phyloP scores from a whole-genome alignment of 2,888 invertebrate genomes.

The Macropis europaea region DNA sequence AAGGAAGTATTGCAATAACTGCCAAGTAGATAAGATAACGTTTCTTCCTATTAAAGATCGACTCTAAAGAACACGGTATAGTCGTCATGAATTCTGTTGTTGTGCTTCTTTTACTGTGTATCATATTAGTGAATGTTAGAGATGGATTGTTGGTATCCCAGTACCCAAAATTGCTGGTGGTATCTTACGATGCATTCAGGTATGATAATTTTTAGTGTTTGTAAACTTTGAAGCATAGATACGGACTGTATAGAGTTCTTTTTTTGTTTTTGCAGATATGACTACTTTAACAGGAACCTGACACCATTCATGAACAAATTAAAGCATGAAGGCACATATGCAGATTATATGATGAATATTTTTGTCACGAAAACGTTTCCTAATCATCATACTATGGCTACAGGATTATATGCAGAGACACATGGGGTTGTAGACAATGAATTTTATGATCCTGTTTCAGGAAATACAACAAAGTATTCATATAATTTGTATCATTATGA shows the following conservation, averaged over 20 bases:
- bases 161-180: conserved; percentile 82
- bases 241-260: neutral
- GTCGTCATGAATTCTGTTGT: conserved; percentile 36
- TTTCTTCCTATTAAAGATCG: neutral
- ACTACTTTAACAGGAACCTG: conserved; percentile 83
- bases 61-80: neutral
- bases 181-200: conserved; percentile 87
- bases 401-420: conserved; percentile 85
- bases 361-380: conserved; percentile 88
- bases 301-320: conserved; percentile 83
- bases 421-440: conserved; percentile 86
- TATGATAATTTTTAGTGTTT: conserved; percentile 25
- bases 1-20: neutral
- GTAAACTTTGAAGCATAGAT: neutral
- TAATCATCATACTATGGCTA: conserved; percentile 88
- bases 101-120: conserved; percentile 28
- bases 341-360: conserved; percentile 83
- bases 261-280: conserved; percentile 79
- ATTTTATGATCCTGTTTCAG: conserved; percentile 81
- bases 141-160: conserved; percentile 70
- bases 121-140: conserved; percentile 49
- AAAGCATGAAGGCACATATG: conserved; percentile 81
- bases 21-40: neutral
- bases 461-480: conserved; percentile 69
- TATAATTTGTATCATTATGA: conserved; percentile 82